phyloP scores from a whole-genome alignment of 2,888 invertebrate genomes.

The Parascotia fuliginaria region DNA sequence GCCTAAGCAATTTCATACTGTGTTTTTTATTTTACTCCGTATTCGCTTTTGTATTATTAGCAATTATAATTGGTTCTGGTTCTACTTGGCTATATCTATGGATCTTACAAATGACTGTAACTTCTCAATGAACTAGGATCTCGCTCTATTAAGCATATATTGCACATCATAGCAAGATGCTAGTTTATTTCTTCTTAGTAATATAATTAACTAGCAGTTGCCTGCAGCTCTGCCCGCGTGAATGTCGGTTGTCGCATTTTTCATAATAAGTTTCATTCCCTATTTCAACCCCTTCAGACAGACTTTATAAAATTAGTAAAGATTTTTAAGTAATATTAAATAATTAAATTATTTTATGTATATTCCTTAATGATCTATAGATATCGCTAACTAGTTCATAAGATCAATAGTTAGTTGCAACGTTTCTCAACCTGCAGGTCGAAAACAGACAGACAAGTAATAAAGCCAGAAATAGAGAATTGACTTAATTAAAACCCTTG shows the following conservation, averaged over 20 bases:
- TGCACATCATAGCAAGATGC: too few relatives aligned
- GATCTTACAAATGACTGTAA: not conserved
- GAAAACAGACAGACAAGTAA: not conserved
- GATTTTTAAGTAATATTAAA: too few relatives aligned
- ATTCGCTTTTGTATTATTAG: slow-evolving; percentile 45
- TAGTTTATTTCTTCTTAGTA: too few relatives aligned
- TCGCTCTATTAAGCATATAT: too few relatives aligned
- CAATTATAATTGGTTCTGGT: not conserved
- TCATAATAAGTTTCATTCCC: too few relatives aligned
- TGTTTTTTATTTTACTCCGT: slow-evolving; percentile 18
- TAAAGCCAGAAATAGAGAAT: not conserved
- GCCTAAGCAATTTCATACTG: slow-evolving; percentile 12
- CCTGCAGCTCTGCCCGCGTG: too few relatives aligned
- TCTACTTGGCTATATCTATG: not conserved
- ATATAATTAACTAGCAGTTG: too few relatives aligned
- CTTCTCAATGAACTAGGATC: too few relatives aligned
- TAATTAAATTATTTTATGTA: too few relatives aligned
- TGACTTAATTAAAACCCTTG: not conserved
- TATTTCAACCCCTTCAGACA: too few relatives aligned
- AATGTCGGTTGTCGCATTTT: too few relatives aligned
- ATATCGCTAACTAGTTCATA: not conserved
- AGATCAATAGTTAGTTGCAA: not conserved
- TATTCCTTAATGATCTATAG: not conserved
- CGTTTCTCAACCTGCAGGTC: slow-evolving; percentile 10
- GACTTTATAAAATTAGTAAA: too few relatives aligned